Conservation (phyloP, 2,797 vertebrate species). For the Enteromius afrohamiltoni region DNA sequence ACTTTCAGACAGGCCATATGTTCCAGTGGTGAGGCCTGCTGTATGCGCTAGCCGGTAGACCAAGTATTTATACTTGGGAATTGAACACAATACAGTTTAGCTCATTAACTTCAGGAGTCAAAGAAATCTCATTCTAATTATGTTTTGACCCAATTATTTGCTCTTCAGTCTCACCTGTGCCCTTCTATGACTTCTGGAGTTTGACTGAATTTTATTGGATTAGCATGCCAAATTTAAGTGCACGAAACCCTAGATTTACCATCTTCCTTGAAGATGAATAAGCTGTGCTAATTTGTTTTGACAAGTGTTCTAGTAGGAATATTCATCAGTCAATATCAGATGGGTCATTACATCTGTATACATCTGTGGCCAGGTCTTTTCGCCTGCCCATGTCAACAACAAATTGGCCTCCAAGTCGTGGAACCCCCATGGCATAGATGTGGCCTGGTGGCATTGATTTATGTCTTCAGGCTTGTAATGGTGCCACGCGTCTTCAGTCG, state of each 20-base stretch:
- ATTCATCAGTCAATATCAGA: conserved; percentile 56
- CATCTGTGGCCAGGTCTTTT: conserved; percentile 30
- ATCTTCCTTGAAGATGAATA: conserved; percentile 39
- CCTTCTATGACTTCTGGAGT: conserved; percentile 18
- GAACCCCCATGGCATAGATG: conserved; percentile 40
- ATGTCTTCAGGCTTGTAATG: conserved; percentile 47
- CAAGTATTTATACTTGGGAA: conserved; percentile 36
- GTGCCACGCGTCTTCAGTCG: conserved; percentile 61
- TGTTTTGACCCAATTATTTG: conserved; percentile 12
- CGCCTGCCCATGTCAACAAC: conserved; percentile 41
- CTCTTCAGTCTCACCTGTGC: conserved; percentile 32
- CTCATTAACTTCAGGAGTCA: conserved; percentile 33
- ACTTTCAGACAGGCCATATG: conserved; percentile 38
- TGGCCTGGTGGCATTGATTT: conserved; percentile 43
- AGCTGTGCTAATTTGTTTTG: conserved; percentile 12
- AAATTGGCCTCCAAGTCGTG: conserved; percentile 15
- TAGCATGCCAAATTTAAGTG: conserved; percentile 44
- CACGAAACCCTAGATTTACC: conserved; percentile 37
- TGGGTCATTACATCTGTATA: conserved; percentile 11
- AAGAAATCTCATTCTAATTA: conserved; percentile 3
- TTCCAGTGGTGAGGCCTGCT: conserved; percentile 28
- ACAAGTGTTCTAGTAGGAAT: conserved; percentile 46
- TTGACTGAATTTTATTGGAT: neutral
- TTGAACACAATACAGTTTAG: conserved; percentile 39
- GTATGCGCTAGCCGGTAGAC: conserved; percentile 20